Conservation (phyloP, 2,113 vertebrate species). For the Trematomus loennbergii region DNA sequence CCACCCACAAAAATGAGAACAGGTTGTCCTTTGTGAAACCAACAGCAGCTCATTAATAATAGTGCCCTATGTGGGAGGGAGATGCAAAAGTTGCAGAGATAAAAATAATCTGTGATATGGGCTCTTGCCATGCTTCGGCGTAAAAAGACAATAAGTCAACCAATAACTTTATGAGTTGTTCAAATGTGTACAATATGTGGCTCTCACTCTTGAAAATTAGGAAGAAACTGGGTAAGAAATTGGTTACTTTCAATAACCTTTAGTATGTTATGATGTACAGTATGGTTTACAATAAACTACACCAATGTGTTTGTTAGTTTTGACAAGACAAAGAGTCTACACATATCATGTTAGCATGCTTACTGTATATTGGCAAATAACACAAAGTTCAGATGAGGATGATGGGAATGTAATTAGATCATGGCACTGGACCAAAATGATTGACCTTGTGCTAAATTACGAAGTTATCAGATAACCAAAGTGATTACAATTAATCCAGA, state of each 20-base stretch:
- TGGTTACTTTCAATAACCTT: no score
- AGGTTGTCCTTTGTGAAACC: not conserved
- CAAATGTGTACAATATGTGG: not conserved
- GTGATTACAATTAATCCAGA: no score
- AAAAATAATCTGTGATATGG: slow-evolving; percentile 6
- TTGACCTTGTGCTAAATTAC: no score
- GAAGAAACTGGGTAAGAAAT: no score
- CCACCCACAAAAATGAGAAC: not conserved
- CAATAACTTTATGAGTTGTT: not conserved
- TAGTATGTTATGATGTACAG: not conserved
- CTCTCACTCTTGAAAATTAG: not conserved
- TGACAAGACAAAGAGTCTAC: no score
- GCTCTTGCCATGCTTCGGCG: not conserved
- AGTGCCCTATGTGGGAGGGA: slow-evolving; percentile 20
- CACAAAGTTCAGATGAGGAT: no score
- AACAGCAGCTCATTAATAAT: slow-evolving; percentile 21
- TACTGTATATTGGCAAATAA: no score
- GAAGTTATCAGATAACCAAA: no score
- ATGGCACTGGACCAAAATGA: no score
- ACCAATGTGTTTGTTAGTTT: no score
- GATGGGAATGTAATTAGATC: no score
- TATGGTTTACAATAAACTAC: not conserved
- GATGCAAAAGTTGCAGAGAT: slow-evolving; percentile 8
- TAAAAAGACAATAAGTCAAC: not conserved
- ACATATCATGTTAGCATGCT: no score